Conservation (phyloP, 2,113 vertebrate species). For the Apeltes quadracus region DNA sequence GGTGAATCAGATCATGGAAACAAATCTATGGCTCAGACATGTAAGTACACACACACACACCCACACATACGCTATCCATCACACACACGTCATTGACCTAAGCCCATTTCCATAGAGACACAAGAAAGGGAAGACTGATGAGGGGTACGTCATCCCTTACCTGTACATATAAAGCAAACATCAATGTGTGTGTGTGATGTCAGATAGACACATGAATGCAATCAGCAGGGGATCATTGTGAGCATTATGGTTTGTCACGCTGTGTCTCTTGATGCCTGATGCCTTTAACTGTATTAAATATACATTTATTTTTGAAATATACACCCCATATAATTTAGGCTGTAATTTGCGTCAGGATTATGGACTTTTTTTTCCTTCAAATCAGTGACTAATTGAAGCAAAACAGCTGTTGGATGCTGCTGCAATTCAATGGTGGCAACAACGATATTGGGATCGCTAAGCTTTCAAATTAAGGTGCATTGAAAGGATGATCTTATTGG, state of each 20-base stretch:
- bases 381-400: conserved; percentile 14
- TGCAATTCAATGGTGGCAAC: conserved; percentile 18
- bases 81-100: conserved; percentile 10
- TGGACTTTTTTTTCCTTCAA: not conserved
- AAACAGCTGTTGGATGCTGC: conserved; percentile 26
- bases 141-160: conserved; percentile 10
- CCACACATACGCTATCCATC: not conserved
- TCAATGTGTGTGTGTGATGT: conserved; percentile 23
- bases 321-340: not conserved
- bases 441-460: conserved; percentile 13
- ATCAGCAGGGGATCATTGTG: too few species aligned
- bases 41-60: conserved; percentile 52
- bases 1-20: conserved; percentile 79
- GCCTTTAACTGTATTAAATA: not conserved
- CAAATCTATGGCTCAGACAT: conserved; percentile 77
- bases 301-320: not conserved
- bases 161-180: conserved; percentile 18
- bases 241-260: conserved; percentile 29
- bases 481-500: conserved; percentile 23
- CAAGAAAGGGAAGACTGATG: not conserved
- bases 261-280: too few species aligned
- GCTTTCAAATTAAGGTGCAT: conserved; percentile 40
- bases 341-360: not conserved
- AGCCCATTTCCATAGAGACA: not conserved
- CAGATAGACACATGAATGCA: too few species aligned